Base-by-base conservation (phyloP, 2,113 vertebrate species). In the Pseudopipra pipra region DNA sequence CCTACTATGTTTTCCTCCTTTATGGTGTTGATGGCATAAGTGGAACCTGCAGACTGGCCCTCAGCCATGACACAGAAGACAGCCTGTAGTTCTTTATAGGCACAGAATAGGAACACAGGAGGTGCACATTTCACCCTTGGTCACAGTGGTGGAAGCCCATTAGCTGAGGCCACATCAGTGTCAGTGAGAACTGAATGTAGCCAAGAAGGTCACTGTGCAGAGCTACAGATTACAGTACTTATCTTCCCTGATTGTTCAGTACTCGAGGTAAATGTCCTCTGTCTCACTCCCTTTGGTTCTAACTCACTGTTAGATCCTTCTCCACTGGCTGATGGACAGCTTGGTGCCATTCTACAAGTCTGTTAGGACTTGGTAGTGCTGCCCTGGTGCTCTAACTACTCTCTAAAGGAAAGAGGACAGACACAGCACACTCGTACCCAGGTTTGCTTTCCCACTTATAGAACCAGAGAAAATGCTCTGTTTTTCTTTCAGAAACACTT, bases 381-480 rank as follows among this genome's bases (percentile, higher is more conserved):
- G 49, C 75, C 28, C 2, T 35, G 46, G 16, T 80, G 59, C 59
- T 80, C 5, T 22, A 25, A 12, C 21, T 33, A 1, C 46, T 83
- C 2, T 0, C 28, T 39, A 4, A 78, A 67, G n/a, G 31, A 28
- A 84, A 44, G 37, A 46, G 54, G 25, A 52, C 41, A 72, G n/a
- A 63, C 30, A 44, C 6, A 25, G 56, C 27, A 22, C 19, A 19
- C 28, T 39, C 20, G 16, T 43, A 58, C 28, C 65, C 0, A 0
- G 18, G 8, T 55, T 84, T 77, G 47, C 58, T 56, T 88, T 67
- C 16, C 24, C 37, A 5, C 44, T 59, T 25, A 28, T 2, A 72
- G n/a, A 24, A 55, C 9, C 56, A 80, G 44, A 65, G 66, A 52
- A 66, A 49, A 54, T 21, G 30, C 27, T 43, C 11, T 67, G 15